Percentiles rank a stretch among this genome's conserved stretches.
Evolutionary conservation across 2,113 vertebrate species (phyloP).

Genomic region (Pollachius pollachius): DNA sequence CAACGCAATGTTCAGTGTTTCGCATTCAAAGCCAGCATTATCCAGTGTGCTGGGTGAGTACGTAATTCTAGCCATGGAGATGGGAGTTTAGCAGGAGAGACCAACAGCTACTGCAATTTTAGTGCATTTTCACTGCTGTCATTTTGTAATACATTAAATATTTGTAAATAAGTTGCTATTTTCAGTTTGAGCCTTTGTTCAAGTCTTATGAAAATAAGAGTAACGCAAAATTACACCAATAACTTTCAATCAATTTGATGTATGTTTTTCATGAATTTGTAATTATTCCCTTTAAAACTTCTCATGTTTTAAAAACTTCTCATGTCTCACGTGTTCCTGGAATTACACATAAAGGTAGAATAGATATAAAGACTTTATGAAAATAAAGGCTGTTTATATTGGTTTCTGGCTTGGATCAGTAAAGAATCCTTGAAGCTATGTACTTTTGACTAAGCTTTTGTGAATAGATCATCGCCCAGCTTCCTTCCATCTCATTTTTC

Average conservation of each 20-base stretch:
- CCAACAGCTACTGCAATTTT: slow-evolving; percentile 34
- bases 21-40: slow-evolving; percentile 38
- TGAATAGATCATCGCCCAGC: too few species aligned
- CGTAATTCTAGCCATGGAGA: slow-evolving; percentile 53
- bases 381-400: too few species aligned
- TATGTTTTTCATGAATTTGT: background rate
- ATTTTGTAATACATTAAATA: slow-evolving; percentile 77
- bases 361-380: too few species aligned
- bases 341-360: too few species aligned
- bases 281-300: background rate
- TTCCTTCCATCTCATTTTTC: too few species aligned
- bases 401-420: too few species aligned
- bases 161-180: slow-evolving; percentile 65
- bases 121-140: slow-evolving; percentile 61
- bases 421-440: too few species aligned
- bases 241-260: too few species aligned
- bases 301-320: too few species aligned
- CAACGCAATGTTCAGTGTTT: slow-evolving; percentile 46
- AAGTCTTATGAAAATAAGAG: background rate
- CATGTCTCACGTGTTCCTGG: too few species aligned
- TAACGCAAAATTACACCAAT: slow-evolving; percentile 5
- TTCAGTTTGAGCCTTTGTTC: slow-evolving; percentile 21
- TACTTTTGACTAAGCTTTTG: too few species aligned
- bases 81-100: slow-evolving; percentile 41
- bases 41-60: slow-evolving; percentile 43